Conservation (phyloP, 1,140 invertebrate genomes). For the Atta texana region DNA sequence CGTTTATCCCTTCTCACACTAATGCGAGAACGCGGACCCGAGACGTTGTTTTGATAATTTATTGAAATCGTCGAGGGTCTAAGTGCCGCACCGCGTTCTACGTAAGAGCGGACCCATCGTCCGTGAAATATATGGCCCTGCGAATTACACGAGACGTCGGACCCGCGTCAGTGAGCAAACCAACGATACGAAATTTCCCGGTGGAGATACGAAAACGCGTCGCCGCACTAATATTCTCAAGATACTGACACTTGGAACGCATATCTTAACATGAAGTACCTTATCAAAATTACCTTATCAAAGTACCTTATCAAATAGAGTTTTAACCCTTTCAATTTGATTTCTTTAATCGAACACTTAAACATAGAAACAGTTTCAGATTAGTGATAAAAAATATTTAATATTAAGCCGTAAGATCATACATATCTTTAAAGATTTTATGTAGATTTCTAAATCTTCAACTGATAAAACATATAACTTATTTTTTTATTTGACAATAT, state of each 20-base stretch:
- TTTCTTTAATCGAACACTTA: neutral
- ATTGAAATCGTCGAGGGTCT: constrained; percentile 79
- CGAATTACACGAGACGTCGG: constrained; percentile 77
- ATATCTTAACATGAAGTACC: constrained; percentile 33
- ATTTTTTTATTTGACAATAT: neutral
- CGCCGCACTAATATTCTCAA: constrained; percentile 46
- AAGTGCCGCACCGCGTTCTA: constrained; percentile 58
- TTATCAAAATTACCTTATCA: constrained; percentile 48
- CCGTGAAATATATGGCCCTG: constrained; percentile 76
- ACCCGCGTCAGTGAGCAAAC: constrained; percentile 71
- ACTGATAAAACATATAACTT: neutral
- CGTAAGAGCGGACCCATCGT: constrained; percentile 61
- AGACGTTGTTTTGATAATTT: constrained; percentile 79
- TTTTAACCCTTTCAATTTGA: neutral
- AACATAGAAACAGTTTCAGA: neutral
- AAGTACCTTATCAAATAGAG: neutral
- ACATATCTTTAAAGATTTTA: neutral
- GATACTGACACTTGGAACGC: neutral
- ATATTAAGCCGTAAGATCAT: neutral
- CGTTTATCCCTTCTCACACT: constrained; percentile 73
- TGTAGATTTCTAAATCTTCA: neutral
- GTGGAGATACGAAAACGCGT: constrained; percentile 61
- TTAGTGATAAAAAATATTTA: neutral
- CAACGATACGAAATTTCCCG: constrained; percentile 72
- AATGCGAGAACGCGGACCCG: constrained; percentile 67